phyloP scores from a whole-genome alignment of 2,113 vertebrate genomes.

The Gavia stellata region DNA sequence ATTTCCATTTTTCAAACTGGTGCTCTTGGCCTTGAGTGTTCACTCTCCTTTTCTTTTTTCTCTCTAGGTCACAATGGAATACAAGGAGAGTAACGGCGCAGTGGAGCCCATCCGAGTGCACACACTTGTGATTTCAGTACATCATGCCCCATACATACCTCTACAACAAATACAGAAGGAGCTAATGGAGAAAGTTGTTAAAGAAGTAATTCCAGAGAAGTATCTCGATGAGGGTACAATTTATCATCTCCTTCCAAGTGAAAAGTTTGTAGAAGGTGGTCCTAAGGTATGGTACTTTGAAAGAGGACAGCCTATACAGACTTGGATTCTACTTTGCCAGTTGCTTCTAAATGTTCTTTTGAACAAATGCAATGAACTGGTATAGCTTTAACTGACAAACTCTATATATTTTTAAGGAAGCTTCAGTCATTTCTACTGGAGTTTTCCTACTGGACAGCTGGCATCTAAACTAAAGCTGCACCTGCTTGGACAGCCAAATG shows the following conservation, averaged over 20 bases:
- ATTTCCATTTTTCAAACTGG: background rate
- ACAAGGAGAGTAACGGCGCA: slow-evolving; percentile 75
- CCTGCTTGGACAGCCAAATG: background rate
- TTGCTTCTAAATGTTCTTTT: background rate
- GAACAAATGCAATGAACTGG: background rate
- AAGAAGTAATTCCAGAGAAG: slow-evolving; percentile 76
- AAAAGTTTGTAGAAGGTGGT: slow-evolving; percentile 49
- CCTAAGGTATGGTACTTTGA: slow-evolving; percentile 28
- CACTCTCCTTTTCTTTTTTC: background rate
- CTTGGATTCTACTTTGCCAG: background rate
- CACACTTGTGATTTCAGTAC: slow-evolving; percentile 80
- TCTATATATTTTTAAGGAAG: background rate
- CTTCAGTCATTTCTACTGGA: background rate
- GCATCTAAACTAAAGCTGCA: background rate
- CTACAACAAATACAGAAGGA: slow-evolving; percentile 80
- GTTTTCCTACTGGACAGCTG: background rate
- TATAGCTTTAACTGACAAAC: background rate
- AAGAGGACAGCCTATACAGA: background rate
- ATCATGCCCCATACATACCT: slow-evolving; percentile 71
- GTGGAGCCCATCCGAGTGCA: slow-evolving; percentile 79
- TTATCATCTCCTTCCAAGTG: slow-evolving; percentile 56
- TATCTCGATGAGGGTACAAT: slow-evolving; percentile 52
- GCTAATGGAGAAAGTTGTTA: slow-evolving; percentile 79
- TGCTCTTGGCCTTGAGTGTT: background rate
- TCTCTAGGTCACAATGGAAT: slow-evolving; percentile 80